A percentile compares a stretch with the other conserved stretches of the same genome.
Evolutionary conservation across 1,140 invertebrate species (phyloP).

Genomic region (Hypsibius dujardini): DNA sequence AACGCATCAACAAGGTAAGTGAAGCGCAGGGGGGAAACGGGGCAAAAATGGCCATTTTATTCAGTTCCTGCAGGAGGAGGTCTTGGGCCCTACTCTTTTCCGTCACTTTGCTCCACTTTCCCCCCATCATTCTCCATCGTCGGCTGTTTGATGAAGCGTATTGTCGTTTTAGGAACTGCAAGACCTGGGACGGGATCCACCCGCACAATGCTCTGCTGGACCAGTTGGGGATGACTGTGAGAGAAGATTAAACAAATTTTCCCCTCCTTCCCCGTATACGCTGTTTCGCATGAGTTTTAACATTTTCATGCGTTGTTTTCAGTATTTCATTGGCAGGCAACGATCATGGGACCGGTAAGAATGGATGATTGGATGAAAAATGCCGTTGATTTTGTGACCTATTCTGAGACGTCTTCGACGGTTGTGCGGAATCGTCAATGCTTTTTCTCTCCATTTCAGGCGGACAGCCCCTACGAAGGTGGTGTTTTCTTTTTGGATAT

Average conservation of each 20-base stretch:
- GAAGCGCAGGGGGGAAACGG: constrained; percentile 25
- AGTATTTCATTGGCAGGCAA: constrained; percentile 97
- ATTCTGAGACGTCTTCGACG: constrained; percentile 25
- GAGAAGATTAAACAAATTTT: constrained; percentile 32
- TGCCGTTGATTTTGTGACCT: too few species aligned
- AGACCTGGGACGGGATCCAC: constrained; percentile 92
- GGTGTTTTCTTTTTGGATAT: constrained; percentile 99
- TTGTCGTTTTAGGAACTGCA: constrained; percentile 65
- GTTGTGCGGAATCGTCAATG: constrained; percentile 24
- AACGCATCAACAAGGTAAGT: constrained; percentile 81
- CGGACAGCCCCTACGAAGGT: constrained; percentile 94
- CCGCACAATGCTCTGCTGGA: constrained; percentile 92
- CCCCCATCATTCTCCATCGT: too few species aligned
- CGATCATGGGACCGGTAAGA: constrained; percentile 95
- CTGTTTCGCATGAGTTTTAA: constrained; percentile 18
- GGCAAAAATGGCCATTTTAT: too few species aligned
- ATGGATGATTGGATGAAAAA: too few species aligned
- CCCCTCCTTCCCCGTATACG: too few species aligned
- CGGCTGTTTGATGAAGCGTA: neutral
- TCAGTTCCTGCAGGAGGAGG: too few species aligned
- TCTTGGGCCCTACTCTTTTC: too few species aligned
- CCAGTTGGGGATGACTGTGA: constrained; percentile 91
- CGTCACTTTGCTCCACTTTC: too few species aligned
- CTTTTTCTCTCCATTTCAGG: constrained; percentile 43
- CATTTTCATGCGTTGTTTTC: constrained; percentile 39